These are phyloP conservation scores for Otocyon megalotis DNA, from an alignment of 2,113 vertebrate species.

Conservation along the genomic window DNA sequence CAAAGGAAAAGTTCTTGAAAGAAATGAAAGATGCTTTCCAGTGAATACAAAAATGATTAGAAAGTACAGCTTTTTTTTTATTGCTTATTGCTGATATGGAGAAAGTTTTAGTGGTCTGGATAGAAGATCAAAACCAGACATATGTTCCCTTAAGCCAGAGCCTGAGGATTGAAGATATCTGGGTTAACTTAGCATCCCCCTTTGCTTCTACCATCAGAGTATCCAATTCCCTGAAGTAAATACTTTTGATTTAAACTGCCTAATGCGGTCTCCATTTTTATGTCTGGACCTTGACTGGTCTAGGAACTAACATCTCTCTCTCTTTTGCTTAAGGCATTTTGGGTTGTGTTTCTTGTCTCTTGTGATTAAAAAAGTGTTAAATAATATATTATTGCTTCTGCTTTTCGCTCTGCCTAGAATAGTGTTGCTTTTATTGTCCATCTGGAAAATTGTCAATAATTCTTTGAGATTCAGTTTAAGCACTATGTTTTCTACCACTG, in stretches of 20 bases:
- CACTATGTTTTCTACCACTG: neutral
- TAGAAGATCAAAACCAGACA: neutral
- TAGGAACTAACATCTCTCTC: neutral
- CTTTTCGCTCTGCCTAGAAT: neutral
- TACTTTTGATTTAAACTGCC: neutral
- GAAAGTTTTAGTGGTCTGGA: neutral
- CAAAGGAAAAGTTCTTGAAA: neutral
- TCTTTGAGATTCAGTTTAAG: neutral
- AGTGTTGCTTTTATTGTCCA: neutral
- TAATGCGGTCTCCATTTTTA: neutral
- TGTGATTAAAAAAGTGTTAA: neutral
- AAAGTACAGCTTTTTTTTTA: neutral
- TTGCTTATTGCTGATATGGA: neutral
- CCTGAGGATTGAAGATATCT: neutral
- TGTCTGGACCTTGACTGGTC: neutral
- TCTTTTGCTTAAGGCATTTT: neutral
- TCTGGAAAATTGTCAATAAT: neutral
- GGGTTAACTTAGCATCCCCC: neutral
- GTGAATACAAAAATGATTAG: neutral
- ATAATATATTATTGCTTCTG: neutral
- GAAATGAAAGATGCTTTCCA: neutral
- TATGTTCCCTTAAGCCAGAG: neutral
- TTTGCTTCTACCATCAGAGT: neutral
- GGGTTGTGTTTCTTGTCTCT: neutral
- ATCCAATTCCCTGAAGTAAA: neutral